A percentile compares a stretch with the other conserved stretches of the same genome.
Evolutionary conservation across 2,888 invertebrate genomes (phyloP).

Genomic region (Pterostichus niger): DNA sequence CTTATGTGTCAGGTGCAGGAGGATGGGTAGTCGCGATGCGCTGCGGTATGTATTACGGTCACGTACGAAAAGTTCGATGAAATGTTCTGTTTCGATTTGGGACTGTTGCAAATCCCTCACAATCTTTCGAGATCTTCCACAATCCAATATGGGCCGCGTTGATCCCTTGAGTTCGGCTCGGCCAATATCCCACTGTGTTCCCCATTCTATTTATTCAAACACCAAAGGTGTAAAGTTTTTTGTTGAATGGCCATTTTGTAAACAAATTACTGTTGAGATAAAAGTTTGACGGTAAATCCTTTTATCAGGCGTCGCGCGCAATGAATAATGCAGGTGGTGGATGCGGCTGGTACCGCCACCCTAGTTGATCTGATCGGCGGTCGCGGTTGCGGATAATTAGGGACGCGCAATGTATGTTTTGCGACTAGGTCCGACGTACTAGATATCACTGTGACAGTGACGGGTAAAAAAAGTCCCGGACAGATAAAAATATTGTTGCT

Average conservation of each 20-base stretch:
- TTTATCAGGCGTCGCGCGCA: constrained; percentile 74
- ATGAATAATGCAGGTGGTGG: constrained; percentile 75
- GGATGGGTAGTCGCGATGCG: neutral
- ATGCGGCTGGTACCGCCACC: constrained; percentile 10
- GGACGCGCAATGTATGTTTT: neutral
- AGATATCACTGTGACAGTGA: too few species aligned
- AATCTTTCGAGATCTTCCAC: constrained; percentile 76
- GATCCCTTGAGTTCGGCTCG: constrained; percentile 75
- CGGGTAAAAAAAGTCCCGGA: neutral
- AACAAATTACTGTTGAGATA: constrained; percentile 77
- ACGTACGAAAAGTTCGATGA: constrained; percentile 77
- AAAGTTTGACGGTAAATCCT: constrained; percentile 77
- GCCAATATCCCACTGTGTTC: constrained; percentile 72
- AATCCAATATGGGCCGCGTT: constrained; percentile 76
- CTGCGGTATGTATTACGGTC: constrained; percentile 74
- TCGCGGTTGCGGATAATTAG: constrained; percentile 42
- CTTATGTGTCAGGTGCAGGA: constrained; percentile 10
- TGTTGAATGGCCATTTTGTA: constrained; percentile 76
- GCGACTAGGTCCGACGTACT: neutral
- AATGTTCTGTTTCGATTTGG: constrained; percentile 77
- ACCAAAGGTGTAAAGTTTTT: constrained; percentile 75
- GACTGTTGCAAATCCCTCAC: constrained; percentile 77
- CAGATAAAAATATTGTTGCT: neutral
- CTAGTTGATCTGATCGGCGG: constrained; percentile 30
- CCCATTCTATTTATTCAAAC: constrained; percentile 76